These are phyloP conservation scores for Parnassius apollo DNA, from an alignment of 2,888 invertebrate species.

Conservation along the genomic window DNA sequence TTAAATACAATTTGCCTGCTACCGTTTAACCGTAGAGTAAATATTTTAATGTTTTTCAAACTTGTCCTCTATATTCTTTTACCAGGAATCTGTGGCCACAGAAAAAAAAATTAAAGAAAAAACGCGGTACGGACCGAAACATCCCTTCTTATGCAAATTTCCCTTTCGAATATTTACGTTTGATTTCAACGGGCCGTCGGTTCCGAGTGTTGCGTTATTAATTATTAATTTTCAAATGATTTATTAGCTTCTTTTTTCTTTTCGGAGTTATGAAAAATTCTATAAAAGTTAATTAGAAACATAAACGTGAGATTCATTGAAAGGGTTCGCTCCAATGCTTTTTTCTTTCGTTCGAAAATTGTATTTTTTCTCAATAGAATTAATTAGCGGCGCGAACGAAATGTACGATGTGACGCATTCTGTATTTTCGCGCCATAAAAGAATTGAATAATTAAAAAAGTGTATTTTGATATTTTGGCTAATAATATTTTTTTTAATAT, in stretches of 20 bases:
- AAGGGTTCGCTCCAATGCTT: constrained; percentile 51
- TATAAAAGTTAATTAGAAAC: constrained; percentile 64
- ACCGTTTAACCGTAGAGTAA: too few relatives aligned
- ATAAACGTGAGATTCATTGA: constrained; percentile 57
- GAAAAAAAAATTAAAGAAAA: constrained; percentile 48
- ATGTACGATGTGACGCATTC: constrained; percentile 36
- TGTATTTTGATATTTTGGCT: not conserved
- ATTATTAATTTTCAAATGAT: constrained; percentile 78
- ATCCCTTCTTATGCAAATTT: constrained; percentile 73
- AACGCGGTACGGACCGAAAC: constrained; percentile 36
- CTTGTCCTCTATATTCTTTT: constrained; percentile 44
- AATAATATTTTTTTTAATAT: too few relatives aligned
- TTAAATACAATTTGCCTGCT: too few relatives aligned
- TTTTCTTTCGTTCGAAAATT: constrained; percentile 28
- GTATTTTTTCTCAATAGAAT: constrained; percentile 58
- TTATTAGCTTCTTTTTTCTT: constrained; percentile 60
- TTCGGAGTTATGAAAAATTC: constrained; percentile 60
- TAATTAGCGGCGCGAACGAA: constrained; percentile 50
- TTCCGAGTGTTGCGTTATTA: constrained; percentile 58
- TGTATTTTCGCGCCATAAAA: constrained; percentile 15
- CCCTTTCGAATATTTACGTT: constrained; percentile 61
- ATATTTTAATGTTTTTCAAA: not conserved
- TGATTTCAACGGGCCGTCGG: constrained; percentile 64
- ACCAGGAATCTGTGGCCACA: constrained; percentile 27
- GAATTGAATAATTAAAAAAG: not conserved